These are phyloP conservation scores for Cerastoderma edule DNA, from an alignment of 2,888 invertebrate species.

Conservation along the genomic window DNA sequence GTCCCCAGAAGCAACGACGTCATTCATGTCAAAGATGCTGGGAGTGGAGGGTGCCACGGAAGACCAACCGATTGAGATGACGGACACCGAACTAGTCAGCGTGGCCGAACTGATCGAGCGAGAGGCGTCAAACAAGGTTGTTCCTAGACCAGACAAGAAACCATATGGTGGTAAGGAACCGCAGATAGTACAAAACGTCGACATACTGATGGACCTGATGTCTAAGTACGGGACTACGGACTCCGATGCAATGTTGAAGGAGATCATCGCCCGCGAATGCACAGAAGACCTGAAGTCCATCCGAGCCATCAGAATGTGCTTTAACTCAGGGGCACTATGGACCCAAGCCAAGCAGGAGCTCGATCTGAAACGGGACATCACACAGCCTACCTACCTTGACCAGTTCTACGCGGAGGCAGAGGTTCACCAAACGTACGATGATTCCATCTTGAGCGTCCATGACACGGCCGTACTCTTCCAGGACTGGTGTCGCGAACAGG, in stretches of 20 bases:
- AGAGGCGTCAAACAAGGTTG: neutral
- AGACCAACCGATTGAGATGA: neutral
- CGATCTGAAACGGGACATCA: neutral
- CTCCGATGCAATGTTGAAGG: neutral
- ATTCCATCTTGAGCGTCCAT: neutral
- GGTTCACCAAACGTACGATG: no score
- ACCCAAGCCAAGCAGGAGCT: neutral
- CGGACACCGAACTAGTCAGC: neutral
- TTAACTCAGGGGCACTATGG: constrained; percentile 7
- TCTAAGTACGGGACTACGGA: neutral
- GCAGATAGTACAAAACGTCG: no score
- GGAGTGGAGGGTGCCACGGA: neutral
- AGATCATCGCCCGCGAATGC: neutral
- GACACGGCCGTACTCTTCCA: neutral
- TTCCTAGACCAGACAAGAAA: neutral
- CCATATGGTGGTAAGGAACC: no score
- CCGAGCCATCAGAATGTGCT: neutral
- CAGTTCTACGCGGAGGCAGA: neutral
- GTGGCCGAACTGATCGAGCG: neutral
- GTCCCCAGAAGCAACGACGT: neutral
- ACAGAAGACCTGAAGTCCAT: neutral
- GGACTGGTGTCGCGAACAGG: neutral
- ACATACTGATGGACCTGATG: neutral
- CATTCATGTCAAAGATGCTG: constrained; percentile 10
- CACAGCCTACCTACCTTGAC: neutral